Base-by-base conservation (phyloP, 2,888 invertebrate genomes). In the Temnothorax ravouxi region DNA sequence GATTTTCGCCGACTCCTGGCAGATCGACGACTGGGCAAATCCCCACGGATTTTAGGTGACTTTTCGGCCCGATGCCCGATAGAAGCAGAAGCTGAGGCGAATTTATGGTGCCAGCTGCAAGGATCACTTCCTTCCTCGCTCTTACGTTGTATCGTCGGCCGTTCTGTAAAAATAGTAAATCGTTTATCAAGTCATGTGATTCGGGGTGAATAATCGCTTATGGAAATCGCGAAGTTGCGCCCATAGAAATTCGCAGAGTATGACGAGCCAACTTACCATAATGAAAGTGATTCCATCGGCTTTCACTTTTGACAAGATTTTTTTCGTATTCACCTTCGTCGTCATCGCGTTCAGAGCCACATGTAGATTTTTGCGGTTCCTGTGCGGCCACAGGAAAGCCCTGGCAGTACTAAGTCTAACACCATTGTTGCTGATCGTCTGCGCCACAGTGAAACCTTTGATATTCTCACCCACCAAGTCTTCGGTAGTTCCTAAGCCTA, bases 1-100 rank as follows among this genome's bases (percentile, higher is more conserved):
- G 94, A 92, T 97, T 97, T 91, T 96, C 96, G 0, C 97, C 97
- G 0, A 97, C 97, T 0, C 97, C 97, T 0, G 96, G 97, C 34
- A 97, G 93, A 86, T 97, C 95, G 72, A 96, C 95, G 25, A 96
- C 95, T 9, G 96, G 95, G 0, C 95, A 95, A 61, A 97, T 96
- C 50, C 96, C 96, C 81, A 96, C 95, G 62, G 95, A 95, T 67
- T 96, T 92, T 9, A 97, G 93, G 5, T 96, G 96, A 4, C 95
- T 95, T 89, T 95, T 96, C 0, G 97, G 96, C 0, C 97, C 97
- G 13, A 97, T 95, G n/a, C 97, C 97, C 0, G 97, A 97, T 3
- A 97, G 95, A 0, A 97, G 92, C n/a, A 97, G 95, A 21, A 97
- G 95, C 94, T 97, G 97, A 0, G 97, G 97, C 0, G 97, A 96